Percentiles rank a stretch among this genome's conserved stretches.
phyloP scores from a whole-genome alignment of 2,113 vertebrate species.

The Hemichromis elongatus region DNA sequence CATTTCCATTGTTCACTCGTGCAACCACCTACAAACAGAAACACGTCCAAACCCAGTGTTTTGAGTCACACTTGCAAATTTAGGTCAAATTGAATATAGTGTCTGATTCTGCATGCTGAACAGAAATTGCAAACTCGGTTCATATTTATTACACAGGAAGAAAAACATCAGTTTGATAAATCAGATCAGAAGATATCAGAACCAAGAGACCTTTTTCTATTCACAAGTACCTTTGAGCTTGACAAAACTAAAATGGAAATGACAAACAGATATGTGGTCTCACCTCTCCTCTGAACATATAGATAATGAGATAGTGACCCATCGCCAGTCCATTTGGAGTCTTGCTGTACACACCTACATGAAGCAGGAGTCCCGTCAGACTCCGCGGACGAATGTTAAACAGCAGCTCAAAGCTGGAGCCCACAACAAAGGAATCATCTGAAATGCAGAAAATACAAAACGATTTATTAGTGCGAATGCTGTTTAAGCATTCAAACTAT shows the following conservation, averaged over 20 bases:
- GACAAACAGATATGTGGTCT: not conserved
- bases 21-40: constrained; percentile 76
- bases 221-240: not conserved
- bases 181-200: not conserved
- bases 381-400: constrained; percentile 81
- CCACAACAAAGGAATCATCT: constrained; percentile 77
- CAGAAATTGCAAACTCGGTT: not conserved
- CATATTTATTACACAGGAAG: not conserved
- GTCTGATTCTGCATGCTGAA: not conserved
- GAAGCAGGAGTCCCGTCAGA: constrained; percentile 77
- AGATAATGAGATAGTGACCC: constrained; percentile 75
- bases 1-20: constrained; percentile 76
- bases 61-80: not conserved
- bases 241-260: not conserved
- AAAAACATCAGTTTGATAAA: not conserved
- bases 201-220: not conserved
- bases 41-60: not conserved
- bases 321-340: not conserved
- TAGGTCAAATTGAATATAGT: not conserved
- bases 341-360: constrained; percentile 67
- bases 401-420: constrained; percentile 78
- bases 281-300: constrained; percentile 84
- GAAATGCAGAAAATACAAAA: not conserved
- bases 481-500: not conserved
- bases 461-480: not conserved